A percentile compares a stretch with the other conserved stretches of the same genome.
These are phyloP conservation scores for Campylomormyrus tamandua DNA, from an alignment of 2,113 vertebrate species.

Conservation along the genomic window DNA sequence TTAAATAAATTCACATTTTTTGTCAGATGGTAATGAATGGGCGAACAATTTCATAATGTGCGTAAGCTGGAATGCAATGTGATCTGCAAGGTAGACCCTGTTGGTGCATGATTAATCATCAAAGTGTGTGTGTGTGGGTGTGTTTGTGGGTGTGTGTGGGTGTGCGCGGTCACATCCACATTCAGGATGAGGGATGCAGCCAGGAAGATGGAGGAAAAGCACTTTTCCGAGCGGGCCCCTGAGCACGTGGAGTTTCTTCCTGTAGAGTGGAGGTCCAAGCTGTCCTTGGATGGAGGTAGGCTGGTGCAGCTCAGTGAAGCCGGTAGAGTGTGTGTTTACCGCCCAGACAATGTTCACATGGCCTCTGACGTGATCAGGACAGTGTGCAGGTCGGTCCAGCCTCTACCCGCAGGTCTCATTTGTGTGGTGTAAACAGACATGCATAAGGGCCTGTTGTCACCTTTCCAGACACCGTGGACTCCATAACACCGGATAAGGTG, in stretches of 20 bases:
- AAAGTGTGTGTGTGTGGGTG: conserved; percentile 19
- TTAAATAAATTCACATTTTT: neutral
- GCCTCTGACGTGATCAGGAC: neutral
- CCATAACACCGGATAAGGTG: conserved; percentile 97
- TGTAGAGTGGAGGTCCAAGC: conserved; percentile 94
- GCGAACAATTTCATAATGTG: neutral
- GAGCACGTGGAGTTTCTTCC: conserved; percentile 92
- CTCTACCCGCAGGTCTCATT: neutral
- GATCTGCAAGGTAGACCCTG: neutral
- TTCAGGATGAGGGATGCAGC: conserved; percentile 88
- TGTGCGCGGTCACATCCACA: conserved; percentile 21
- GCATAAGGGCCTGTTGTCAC: neutral
- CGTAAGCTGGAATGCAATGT: neutral
- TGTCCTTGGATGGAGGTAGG: conserved; percentile 87
- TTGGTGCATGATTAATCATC: neutral
- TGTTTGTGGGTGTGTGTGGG: conserved; percentile 24
- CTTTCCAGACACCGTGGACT: conserved; percentile 85
- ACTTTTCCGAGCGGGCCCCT: conserved; percentile 78
- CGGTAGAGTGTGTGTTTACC: neutral
- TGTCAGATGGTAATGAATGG: neutral
- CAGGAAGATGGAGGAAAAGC: conserved; percentile 91
- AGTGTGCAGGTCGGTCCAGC: neutral
- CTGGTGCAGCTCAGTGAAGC: neutral
- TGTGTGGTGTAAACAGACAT: neutral
- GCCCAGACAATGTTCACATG: neutral